phyloP scores from a whole-genome alignment of 2,797 vertebrate genomes.

The Propithecus perrieri region DNA sequence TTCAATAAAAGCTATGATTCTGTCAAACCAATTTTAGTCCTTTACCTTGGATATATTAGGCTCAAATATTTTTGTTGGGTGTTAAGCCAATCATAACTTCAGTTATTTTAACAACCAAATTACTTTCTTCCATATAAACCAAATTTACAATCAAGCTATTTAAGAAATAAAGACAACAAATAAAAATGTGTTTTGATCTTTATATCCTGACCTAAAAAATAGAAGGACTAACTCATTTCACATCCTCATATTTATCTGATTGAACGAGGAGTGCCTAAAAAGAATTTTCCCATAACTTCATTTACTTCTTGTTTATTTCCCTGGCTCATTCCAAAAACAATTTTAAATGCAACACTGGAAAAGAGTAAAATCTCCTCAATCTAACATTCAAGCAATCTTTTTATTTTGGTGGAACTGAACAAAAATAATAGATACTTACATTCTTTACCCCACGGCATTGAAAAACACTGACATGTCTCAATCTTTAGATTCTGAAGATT shows the following conservation, averaged over 20 bases:
- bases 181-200: constrained; percentile 60
- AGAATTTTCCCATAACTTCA: constrained; percentile 60
- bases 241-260: constrained; percentile 53
- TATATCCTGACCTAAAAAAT: constrained; percentile 34
- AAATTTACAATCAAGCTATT: constrained; percentile 60
- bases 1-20: background rate
- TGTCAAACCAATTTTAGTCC: constrained; percentile 15
- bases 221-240: constrained; percentile 4
- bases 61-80: constrained; percentile 61
- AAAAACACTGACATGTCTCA: background rate
- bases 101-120: constrained; percentile 56
- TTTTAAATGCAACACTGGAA: constrained; percentile 35
- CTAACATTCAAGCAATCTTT: background rate
- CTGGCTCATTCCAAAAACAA: constrained; percentile 41
- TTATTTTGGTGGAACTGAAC: constrained; percentile 41
- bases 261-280: constrained; percentile 38
- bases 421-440: background rate
- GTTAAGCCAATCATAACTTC: constrained; percentile 47
- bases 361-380: constrained; percentile 10
- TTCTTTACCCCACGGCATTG: background rate
- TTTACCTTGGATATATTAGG: constrained; percentile 28
- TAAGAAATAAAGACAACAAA: constrained; percentile 59
- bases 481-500: constrained; percentile 9
- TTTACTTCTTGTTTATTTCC: constrained; percentile 57
- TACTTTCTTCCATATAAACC: constrained; percentile 27